Percentiles rank a stretch among this genome's conserved stretches.
These are phyloP conservation scores for Trypoxylus dichotomus DNA, from an alignment of 1,140 invertebrate genomes.

Conservation along the genomic window DNA sequence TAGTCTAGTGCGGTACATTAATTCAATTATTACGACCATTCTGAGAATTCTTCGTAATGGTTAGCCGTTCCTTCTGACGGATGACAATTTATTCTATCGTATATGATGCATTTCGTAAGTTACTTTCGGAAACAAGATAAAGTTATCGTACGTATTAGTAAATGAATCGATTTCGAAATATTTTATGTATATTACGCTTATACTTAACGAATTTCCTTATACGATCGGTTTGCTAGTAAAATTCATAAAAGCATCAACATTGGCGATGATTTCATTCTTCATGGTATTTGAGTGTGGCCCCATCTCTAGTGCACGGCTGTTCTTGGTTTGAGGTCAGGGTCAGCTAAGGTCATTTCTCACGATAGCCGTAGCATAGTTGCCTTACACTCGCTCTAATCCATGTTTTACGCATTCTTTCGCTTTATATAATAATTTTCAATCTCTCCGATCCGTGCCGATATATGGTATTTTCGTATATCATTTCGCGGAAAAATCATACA, in stretches of 20 bases:
- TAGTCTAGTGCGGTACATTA: slow-evolving; percentile 38
- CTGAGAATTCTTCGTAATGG: slow-evolving; percentile 32
- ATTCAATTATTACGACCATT: slow-evolving; percentile 38
- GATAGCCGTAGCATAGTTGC: slow-evolving; percentile 52
- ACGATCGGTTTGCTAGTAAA: neutral
- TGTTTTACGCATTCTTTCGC: slow-evolving; percentile 6
- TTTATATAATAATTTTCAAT: neutral
- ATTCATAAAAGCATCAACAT: slow-evolving; percentile 28
- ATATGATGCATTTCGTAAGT: slow-evolving; percentile 10
- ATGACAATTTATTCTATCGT: slow-evolving; percentile 18
- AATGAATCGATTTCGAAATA: too few relatives aligned
- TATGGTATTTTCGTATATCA: too few relatives aligned
- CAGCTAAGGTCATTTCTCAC: slow-evolving; percentile 55
- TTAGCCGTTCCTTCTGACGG: slow-evolving; percentile 16
- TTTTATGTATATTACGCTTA: neutral
- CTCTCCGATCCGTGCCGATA: neutral
- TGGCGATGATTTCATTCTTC: slow-evolving; percentile 34
- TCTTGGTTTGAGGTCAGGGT: slow-evolving; percentile 53
- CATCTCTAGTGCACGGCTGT: slow-evolving; percentile 41
- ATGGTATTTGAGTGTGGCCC: slow-evolving; percentile 36
- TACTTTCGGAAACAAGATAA: neutral
- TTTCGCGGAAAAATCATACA: too few relatives aligned
- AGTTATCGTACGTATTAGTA: too few relatives aligned
- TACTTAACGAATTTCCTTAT: neutral
- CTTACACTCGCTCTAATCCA: slow-evolving; percentile 37